These are phyloP conservation scores for Callyntrura guangdongensis DNA, from an alignment of 2,888 invertebrate genomes.

Conservation along the genomic window DNA sequence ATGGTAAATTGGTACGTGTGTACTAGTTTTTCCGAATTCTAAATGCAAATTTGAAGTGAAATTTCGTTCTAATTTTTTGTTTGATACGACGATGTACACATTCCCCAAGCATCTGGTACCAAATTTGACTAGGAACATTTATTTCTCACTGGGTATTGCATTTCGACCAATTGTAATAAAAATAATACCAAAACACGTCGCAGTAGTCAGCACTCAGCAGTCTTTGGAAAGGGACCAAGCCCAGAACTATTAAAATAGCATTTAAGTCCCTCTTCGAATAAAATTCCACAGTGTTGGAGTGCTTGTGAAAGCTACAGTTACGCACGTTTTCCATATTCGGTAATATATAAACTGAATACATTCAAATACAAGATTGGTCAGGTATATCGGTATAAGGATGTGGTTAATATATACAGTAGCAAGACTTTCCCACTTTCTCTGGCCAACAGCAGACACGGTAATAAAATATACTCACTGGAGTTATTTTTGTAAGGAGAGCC, in stretches of 20 bases:
- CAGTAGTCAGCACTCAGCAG: background rate
- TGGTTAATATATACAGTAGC: background rate
- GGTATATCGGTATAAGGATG: background rate
- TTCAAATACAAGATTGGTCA: background rate
- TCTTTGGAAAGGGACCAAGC: background rate
- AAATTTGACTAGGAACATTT: too few species aligned
- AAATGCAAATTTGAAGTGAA: too few species aligned
- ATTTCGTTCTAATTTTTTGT: too few species aligned
- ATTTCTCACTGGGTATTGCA: too few species aligned
- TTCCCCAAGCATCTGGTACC: too few species aligned
- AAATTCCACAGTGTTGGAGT: background rate
- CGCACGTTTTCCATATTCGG: background rate
- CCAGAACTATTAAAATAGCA: constrained; percentile 17
- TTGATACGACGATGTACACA: too few species aligned
- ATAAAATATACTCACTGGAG: constrained; percentile 1
- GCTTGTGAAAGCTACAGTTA: background rate
- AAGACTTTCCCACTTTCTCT: background rate
- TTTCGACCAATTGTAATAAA: too few species aligned
- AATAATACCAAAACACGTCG: background rate
- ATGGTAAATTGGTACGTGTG: background rate
- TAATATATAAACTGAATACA: background rate
- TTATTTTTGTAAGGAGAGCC: background rate
- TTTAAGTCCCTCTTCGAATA: background rate
- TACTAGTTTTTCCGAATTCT: too few species aligned
- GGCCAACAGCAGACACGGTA: background rate